Conservation (phyloP, 2,797 vertebrate genomes). For the Etheostoma nigrum region DNA sequence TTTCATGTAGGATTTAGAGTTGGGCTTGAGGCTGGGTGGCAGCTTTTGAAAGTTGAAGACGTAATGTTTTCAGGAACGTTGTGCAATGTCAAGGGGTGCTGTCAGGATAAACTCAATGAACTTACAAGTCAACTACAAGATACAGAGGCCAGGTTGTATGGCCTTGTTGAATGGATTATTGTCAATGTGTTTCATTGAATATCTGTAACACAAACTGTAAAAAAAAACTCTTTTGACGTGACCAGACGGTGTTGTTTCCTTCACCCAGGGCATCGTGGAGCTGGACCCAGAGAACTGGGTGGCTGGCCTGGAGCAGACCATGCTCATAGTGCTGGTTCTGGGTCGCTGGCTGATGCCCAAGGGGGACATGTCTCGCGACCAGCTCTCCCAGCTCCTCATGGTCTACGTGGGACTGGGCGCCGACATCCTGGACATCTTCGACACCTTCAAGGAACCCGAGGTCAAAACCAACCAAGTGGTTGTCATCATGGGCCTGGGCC, state of each 20-base stretch:
- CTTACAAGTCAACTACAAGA: neutral
- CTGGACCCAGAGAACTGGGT: conserved; percentile 84
- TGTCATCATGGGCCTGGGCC: conserved; percentile 77
- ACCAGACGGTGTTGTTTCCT: conserved; percentile 15
- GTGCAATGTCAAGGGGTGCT: conserved; percentile 36
- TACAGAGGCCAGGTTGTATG: neutral
- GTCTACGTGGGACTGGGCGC: conserved; percentile 84
- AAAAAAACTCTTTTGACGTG: neutral
- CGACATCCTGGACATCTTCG: conserved; percentile 86
- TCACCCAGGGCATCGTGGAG: conserved; percentile 72
- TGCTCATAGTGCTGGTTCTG: conserved; percentile 85
- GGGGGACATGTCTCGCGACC: conserved; percentile 85
- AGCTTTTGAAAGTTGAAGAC: conserved; percentile 48
- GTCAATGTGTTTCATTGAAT: neutral
- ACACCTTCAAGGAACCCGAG: conserved; percentile 83
- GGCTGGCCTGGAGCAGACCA: conserved; percentile 83
- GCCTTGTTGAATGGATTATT: conserved; percentile 3
- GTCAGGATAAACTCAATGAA: conserved; percentile 40
- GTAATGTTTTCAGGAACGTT: conserved; percentile 19
- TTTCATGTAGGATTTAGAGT: conserved; percentile 70
- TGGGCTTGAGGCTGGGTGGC: conserved; percentile 51
- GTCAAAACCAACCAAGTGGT: conserved; percentile 78
- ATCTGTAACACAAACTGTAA: neutral
- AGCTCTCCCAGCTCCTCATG: conserved; percentile 87
- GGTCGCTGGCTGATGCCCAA: conserved; percentile 88